Base-by-base conservation (phyloP, 2,113 vertebrate genomes). In the Chascanopsetta lugubris region DNA sequence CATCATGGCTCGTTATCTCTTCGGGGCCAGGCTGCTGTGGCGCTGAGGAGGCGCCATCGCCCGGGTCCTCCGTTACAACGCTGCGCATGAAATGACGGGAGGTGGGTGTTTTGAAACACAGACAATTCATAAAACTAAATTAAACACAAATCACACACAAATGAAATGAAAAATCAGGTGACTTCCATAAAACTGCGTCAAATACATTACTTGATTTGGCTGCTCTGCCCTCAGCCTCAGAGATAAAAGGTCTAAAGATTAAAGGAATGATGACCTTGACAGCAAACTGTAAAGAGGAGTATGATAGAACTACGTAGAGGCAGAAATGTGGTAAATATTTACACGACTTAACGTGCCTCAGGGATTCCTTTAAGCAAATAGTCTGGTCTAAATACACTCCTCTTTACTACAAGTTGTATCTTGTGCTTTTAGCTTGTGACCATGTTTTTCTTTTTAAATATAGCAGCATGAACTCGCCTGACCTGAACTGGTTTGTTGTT, bases 11-110 rank as follows among this genome's bases (percentile, higher is more conserved):
- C 22, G 60, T 32, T 21, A 0, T 2, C 21, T 36, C 54, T 29
- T 75, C 61, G 25, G 30, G 27, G 12, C 2, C 9, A 6, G 20
- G 27, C 34, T 78, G 63, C 6, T 11, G 3, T 17, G 34, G 15
- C 15, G 9, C 20, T 6, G 54, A 27, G 51, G 48, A 4, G n/a
- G 50, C 21, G 5, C 34, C 32, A 4, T 27, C n/a, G 13, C 71
- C 60, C 24, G 54, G n/a, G 12, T 56, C 36, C 36, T 82, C 72
- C 15, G 48, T 43, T 30, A 11, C 47, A 5, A 50, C 54, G 21
- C 86, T 87, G 15, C 4, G 68, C 9, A 51, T 17, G 61, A 29
- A n/a, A n/a, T n/a, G n/a, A n/a, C n/a, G n/a, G n/a, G 21, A 6
- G 13, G 3, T 22, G 20, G 20, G 21, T 13, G n/a, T n/a, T n/a